phyloP scores from a whole-genome alignment of 2,797 vertebrate genomes.

The Acropternis orthonyx region DNA sequence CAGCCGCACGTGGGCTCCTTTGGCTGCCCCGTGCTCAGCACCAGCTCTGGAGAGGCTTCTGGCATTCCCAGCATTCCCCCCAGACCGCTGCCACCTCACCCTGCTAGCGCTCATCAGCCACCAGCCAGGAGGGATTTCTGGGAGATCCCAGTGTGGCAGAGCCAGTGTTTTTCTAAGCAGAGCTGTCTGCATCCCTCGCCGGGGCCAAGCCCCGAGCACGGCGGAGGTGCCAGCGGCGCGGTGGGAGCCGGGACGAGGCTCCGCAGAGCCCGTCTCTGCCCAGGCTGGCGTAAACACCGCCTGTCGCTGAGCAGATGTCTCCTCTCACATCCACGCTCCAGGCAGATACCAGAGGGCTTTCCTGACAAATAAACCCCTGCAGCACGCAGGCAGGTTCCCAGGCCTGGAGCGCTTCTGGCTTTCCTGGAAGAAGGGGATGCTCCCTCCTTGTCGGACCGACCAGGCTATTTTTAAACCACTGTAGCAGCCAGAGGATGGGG shows the following conservation, averaged over 20 bases:
- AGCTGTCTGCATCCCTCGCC: neutral
- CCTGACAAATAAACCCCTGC: neutral
- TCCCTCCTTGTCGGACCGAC: neutral
- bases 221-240: accelerated
- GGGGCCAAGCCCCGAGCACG: neutral
- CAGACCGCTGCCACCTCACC: neutral
- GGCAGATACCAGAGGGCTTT: neutral
- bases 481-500: conserved; percentile 2
- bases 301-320: neutral
- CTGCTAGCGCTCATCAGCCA: accelerated
- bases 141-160: neutral
- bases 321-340: neutral
- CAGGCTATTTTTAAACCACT: conserved; percentile 65
- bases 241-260: neutral
- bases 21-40: neutral
- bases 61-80: accelerated
- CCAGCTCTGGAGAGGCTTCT: accelerated
- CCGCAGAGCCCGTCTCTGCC: neutral
- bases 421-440: conserved; percentile 40
- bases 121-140: neutral
- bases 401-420: neutral
- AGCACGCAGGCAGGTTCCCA: neutral
- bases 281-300: neutral
- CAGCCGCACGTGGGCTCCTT: accelerated
- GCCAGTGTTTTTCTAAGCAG: neutral